Base-by-base conservation (phyloP, 1,140 invertebrate species). In the Anoplolepis gracilipes region DNA sequence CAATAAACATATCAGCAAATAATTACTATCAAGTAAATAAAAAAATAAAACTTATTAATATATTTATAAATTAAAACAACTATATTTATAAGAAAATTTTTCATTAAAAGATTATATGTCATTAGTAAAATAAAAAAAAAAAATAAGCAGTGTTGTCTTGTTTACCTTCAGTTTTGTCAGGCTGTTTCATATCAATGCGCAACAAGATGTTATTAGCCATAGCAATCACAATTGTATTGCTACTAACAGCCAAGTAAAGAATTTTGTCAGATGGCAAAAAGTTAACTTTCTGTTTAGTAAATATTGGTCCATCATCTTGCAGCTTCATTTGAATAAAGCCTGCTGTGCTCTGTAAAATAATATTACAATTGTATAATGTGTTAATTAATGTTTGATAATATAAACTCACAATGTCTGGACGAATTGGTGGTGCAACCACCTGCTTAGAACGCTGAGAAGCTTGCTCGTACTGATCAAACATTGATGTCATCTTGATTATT, bases 151-250 rank as follows among this genome's bases (percentile, higher is more conserved):
- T 0, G 11, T 13, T 77, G 10, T 2, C 19, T 39, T 0, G 28
- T 30, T 1, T 95, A 98, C 98, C 97, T 95, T 98, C 97, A 89
- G 97, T 96, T 84, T 97, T 96, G 81, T 97, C 96, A 11, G 98
- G 97, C 88, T 97, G 96, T 86, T 97, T 97, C 85, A 99, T 95
- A 94, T 99, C 97, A 85, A 99, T 97, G 59, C 98, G 95, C 67
- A 98, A 96, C 3, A 99, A 91, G 70, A 97, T 96, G 91, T 97
- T 97, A 93, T 98, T 98, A 30, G 96, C 96, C 97, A 99, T 97
- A 1, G 97, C 97, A 76, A 99, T 96, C 0, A 98, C 96, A 55
- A 99, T 95, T 91, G 97, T 97, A 92, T 98, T 98, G 91, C 97
- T 98, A 25, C 97, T 96, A 1, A 98, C 97, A 62, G 96, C 96